Base-by-base conservation (phyloP, 2,888 invertebrate genomes). In the Lampropteryx suffumata region DNA sequence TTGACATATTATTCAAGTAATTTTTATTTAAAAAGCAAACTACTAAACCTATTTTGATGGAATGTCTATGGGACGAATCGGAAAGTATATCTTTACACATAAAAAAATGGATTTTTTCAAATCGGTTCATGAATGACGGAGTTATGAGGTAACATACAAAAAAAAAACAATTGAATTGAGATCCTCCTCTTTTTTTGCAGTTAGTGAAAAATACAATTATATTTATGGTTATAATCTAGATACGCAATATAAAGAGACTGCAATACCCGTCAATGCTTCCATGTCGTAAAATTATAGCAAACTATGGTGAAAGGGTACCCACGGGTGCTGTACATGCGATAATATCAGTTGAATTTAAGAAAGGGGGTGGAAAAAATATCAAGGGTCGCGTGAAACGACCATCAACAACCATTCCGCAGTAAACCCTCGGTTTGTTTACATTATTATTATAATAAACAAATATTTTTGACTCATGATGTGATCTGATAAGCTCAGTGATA, bases 291-390 rank as follows among this genome's bases (percentile, higher is more conserved):
- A 75, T 76, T 71, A 74, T 69, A 62, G 61, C 65, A 63, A 73
- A 59, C 64, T 67, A 62, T 69, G 73, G 72, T 69, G 71, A 69
- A 72, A 67, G 65, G 67, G 71, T 67, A 64, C 69, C 70, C 63
- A 54, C 57, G 49, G 67, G 65, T 65, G 57, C 75, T 77, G 81
- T 80, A 77, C 78, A 40, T 41, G 41, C 79, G 76, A 78, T 74
- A 77, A 76, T 79, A 77, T 82, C 73, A 63, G 69, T 67, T 62
- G 61, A 61, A 64, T 58, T 67, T 51, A 58, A 67, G 67, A 67
- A 69, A 64, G 51, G 60, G 67, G 60, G 62, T 64, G 52, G 60
- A 57, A 65, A 73, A 80, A 73, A 73, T 75, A 73, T 69, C 62
- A 52, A 69, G 73, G 70, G 66, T 59, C 61, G 65, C 57, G 59